Base-by-base conservation (phyloP, 30 jellyfish, hydroid and myxozoan species). In the Kudoa iwatai region DNA sequence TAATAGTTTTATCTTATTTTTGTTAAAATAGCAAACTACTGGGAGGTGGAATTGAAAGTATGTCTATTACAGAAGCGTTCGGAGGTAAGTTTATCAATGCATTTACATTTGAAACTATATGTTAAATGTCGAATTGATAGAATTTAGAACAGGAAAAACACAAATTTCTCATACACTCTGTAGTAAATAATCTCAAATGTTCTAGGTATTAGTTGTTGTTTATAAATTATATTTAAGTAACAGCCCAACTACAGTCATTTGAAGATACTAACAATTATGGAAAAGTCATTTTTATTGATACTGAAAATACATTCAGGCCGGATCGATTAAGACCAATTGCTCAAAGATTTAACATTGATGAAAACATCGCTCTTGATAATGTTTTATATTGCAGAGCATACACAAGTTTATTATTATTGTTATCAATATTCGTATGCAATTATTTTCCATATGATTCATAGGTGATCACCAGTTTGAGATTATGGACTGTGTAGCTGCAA, bases 31-130 rank as follows among this genome's bases (percentile, higher is more conserved):
- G 92, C 86, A 71, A 58, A 23, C 77, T 71, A 17, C 57, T 71
- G 48, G 92, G 92, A 45, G 92, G 92, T 49, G 92, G 92, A 6
- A 60, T 71, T 18, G 92, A 71, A 50, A 71, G 92, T 33, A 71
- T 71, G 92, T 71, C 92, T 0, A 71, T 71, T 21, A 71, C 92
- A 11, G 92, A 71, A 47, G 92, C 92, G 12, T 71, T 71, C 61
- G 92, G 92, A n/a, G 92, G 92, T 71, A 50, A 26, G 56, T 32
- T 10, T 2, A 15, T 22, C 21, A 4, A 2, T 31, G 17, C 3
- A 3, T 45, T 21, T 0, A 24, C 34, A 11, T 42, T 17, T 42
- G 22, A 3, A 42, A 0, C 56, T 32, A 18, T 33, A 4, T 12
- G 22, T 15, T 47, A 24, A 13, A 31, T 10, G 7, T 25, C 21